A percentile compares a stretch with the other conserved stretches of the same genome.
Evolutionary conservation across 1,140 invertebrate genomes (phyloP).

Genomic region (Drosophila sucinea): DNA sequence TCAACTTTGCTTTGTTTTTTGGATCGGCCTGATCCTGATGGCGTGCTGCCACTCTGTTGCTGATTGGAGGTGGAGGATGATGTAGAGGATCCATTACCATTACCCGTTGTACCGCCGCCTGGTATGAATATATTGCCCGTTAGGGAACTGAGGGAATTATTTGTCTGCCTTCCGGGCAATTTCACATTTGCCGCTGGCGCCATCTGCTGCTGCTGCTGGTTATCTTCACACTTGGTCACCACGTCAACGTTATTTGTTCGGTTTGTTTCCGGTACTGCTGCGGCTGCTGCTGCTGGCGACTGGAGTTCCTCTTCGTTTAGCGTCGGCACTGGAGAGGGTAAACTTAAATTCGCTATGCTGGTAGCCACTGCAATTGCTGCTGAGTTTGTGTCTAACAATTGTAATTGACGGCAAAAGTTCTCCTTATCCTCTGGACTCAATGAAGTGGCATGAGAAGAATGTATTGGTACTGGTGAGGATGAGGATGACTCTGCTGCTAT

Average conservation of each 20-base stretch:
- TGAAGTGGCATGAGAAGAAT: constrained; percentile 46
- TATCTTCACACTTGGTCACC: constrained; percentile 6
- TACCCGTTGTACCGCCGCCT: constrained; percentile 20
- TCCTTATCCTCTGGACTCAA: constrained; percentile 81
- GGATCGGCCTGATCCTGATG: neutral
- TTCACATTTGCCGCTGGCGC: constrained; percentile 83
- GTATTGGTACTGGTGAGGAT: constrained; percentile 35
- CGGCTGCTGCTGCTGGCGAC: constrained; percentile 22
- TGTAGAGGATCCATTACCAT: neutral
- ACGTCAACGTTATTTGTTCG: constrained; percentile 2
- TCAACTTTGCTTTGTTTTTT: constrained; percentile 11
- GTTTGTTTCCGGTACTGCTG: constrained; percentile 25
- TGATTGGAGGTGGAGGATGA: neutral
- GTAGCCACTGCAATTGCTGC: constrained; percentile 75
- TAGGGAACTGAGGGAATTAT: constrained; percentile 92
- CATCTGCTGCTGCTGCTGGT: constrained; percentile 62
- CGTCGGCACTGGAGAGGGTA: constrained; percentile 63
- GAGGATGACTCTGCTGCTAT: constrained; percentile 40
- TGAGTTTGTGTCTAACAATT: constrained; percentile 66
- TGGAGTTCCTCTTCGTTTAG: constrained; percentile 39
- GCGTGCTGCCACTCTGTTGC: neutral
- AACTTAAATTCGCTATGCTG: constrained; percentile 65
- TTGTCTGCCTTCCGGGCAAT: constrained; percentile 90
- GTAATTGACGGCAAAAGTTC: constrained; percentile 75
- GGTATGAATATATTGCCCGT: constrained; percentile 92